A percentile compares a stretch with the other conserved stretches of the same genome.
Conservation (phyloP, 2,888 invertebrate species). For the Plebejus anna region DNA sequence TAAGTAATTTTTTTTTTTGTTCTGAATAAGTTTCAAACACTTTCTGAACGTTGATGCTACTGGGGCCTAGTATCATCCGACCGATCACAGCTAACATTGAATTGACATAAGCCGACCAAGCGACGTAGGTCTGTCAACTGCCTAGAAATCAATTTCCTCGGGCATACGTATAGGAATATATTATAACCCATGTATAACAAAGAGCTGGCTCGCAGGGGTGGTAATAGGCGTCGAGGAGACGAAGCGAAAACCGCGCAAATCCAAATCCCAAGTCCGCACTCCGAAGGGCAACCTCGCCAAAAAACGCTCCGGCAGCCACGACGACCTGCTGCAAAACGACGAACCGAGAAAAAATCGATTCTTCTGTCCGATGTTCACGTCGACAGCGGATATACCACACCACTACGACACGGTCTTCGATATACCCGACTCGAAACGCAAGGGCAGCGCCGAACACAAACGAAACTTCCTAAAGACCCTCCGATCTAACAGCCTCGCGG, state of each 20-base stretch:
- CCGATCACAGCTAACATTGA: too few species aligned
- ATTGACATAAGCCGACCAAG: too few species aligned
- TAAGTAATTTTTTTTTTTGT: too few species aligned
- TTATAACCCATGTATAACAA: slow-evolving; percentile 33
- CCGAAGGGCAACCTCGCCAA: slow-evolving; percentile 46
- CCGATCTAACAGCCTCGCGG: slow-evolving; percentile 61
- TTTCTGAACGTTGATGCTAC: too few species aligned
- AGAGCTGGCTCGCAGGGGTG: slow-evolving; percentile 37
- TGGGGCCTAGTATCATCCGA: too few species aligned
- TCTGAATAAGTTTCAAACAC: too few species aligned
- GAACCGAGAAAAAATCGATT: slow-evolving; percentile 52
- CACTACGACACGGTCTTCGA: slow-evolving; percentile 73
- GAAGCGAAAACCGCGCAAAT: slow-evolving; percentile 46
- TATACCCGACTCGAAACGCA: slow-evolving; percentile 43
- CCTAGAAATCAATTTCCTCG: too few species aligned
- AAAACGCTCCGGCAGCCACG: slow-evolving; percentile 62
- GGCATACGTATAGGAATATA: background rate
- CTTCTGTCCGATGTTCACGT: slow-evolving; percentile 81
- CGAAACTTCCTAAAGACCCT: slow-evolving; percentile 57
- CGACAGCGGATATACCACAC: slow-evolving; percentile 64
- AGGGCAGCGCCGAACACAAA: slow-evolving; percentile 53
- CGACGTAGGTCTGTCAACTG: too few species aligned
- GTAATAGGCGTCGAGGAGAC: slow-evolving; percentile 40
- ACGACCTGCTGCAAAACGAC: slow-evolving; percentile 56
- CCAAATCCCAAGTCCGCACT: slow-evolving; percentile 47